phyloP scores from a whole-genome alignment of 2,113 vertebrate species.

The Percina caprodes region DNA sequence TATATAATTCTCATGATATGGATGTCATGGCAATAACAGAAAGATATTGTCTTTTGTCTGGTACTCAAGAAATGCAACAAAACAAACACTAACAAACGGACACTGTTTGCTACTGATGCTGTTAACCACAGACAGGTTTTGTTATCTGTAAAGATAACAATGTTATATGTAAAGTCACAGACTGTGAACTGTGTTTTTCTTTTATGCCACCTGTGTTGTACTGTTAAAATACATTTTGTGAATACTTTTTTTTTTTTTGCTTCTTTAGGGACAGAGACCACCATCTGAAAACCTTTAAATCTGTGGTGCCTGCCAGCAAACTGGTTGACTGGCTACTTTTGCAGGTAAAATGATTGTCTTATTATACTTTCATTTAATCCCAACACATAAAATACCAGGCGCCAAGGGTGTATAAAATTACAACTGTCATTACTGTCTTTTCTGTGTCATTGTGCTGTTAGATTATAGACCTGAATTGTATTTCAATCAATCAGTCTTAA shows the following conservation, averaged over 20 bases:
- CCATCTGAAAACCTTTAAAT: slow-evolving; percentile 98
- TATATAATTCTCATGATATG: not conserved
- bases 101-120: not conserved
- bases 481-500: not conserved
- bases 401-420: not conserved
- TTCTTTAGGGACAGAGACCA: slow-evolving; percentile 91
- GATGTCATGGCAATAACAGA: slow-evolving; percentile 1
- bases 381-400: not conserved
- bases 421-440: not conserved
- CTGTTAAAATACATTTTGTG: slow-evolving; percentile 8
- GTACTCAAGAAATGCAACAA: not conserved
- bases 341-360: slow-evolving; percentile 86
- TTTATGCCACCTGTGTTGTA: not conserved
- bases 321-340: slow-evolving; percentile 96
- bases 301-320: slow-evolving; percentile 94
- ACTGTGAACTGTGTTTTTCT: not conserved
- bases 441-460: not conserved
- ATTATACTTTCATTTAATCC: not conserved
- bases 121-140: slow-evolving; percentile 31
- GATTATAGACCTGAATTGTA: not conserved
- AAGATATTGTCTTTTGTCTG: not conserved
- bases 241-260: slow-evolving; percentile 45
- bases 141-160: not conserved
- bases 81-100: not conserved
- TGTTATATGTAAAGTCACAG: not conserved